Percentiles rank a stretch among this genome's conserved stretches.
phyloP scores from a whole-genome alignment of 2,797 vertebrate species.

The Atherinosoma microstoma region DNA sequence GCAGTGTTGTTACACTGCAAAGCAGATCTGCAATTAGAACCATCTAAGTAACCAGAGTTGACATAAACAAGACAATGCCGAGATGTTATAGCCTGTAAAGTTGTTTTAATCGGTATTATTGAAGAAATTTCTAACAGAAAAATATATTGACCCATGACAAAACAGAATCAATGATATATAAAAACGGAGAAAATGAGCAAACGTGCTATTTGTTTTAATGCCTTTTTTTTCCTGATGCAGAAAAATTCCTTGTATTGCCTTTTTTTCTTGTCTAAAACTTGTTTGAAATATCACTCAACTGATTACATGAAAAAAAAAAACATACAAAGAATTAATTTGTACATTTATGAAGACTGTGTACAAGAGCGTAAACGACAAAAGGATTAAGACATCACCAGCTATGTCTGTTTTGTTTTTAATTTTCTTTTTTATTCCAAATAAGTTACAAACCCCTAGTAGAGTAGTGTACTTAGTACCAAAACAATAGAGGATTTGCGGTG shows the following conservation, averaged over 20 bases:
- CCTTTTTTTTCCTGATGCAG: conserved; percentile 31
- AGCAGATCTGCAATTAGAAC: background rate
- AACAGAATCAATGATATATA: conserved; percentile 49
- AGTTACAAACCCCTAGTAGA: conserved; percentile 87
- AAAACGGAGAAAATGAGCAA: conserved; percentile 56
- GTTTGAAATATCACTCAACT: conserved; percentile 50
- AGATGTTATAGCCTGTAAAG: conserved; percentile 86
- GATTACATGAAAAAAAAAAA: conserved; percentile 77
- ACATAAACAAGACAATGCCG: conserved; percentile 5
- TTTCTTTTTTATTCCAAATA: conserved; percentile 74
- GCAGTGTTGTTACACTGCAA: conserved; percentile 32
- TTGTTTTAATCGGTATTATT: conserved; percentile 93
- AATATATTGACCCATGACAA: conserved; percentile 77
- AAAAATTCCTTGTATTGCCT: conserved; percentile 34
- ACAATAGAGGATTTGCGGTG: conserved; percentile 86
- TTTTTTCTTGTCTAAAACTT: conserved; percentile 26
- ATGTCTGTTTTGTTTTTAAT: conserved; percentile 65
- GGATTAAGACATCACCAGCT: conserved; percentile 83
- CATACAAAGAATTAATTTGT: conserved; percentile 62
- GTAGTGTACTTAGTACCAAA: conserved; percentile 93
- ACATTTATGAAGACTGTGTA: conserved; percentile 81
- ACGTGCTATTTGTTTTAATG: conserved; percentile 28
- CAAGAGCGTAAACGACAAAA: conserved; percentile 82
- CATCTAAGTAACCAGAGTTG: background rate
- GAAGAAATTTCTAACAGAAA: conserved; percentile 86